These are phyloP conservation scores for Neostethus bicornis DNA, from an alignment of 2,797 vertebrate species.

Conservation along the genomic window DNA sequence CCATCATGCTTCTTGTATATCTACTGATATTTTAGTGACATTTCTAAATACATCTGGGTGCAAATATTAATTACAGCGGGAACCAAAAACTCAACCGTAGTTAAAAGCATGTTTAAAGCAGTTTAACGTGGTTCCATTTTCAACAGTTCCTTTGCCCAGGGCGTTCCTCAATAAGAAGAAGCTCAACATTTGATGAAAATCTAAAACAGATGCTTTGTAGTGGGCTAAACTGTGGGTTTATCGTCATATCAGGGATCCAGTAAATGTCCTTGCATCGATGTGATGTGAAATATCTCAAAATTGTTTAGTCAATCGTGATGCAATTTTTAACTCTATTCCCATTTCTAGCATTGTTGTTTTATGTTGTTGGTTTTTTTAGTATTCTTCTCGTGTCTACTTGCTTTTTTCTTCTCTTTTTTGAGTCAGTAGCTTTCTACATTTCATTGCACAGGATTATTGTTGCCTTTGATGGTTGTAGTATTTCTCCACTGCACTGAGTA, in stretches of 20 bases:
- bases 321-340: not conserved
- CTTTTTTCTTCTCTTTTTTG: slow-evolving; percentile 34
- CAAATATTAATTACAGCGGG: slow-evolving; percentile 16
- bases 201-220: slow-evolving; percentile 12
- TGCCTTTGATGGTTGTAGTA: slow-evolving; percentile 61
- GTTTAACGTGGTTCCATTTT: slow-evolving; percentile 33
- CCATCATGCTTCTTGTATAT: slow-evolving; percentile 42
- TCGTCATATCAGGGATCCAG: slow-evolving; percentile 18
- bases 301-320: not conserved
- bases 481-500: slow-evolving; percentile 44
- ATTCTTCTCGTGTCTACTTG: slow-evolving; percentile 38
- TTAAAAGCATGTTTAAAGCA: slow-evolving; percentile 48
- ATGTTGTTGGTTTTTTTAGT: slow-evolving; percentile 6
- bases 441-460: slow-evolving; percentile 51
- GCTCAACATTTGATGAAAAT: slow-evolving; percentile 16
- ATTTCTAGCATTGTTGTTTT: slow-evolving; percentile 1
- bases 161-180: slow-evolving; percentile 27
- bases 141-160: slow-evolving; percentile 34
- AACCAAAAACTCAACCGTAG: slow-evolving; percentile 19
- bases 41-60: slow-evolving; percentile 34
- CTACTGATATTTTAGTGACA: slow-evolving; percentile 37
- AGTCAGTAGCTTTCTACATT: slow-evolving; percentile 45
- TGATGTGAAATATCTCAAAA: slow-evolving; percentile 3
- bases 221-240: slow-evolving; percentile 24
- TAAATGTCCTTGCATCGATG: slow-evolving; percentile 2